These are phyloP conservation scores for Hyles vespertilio DNA, from an alignment of 1,140 invertebrate genomes.

Conservation along the genomic window DNA sequence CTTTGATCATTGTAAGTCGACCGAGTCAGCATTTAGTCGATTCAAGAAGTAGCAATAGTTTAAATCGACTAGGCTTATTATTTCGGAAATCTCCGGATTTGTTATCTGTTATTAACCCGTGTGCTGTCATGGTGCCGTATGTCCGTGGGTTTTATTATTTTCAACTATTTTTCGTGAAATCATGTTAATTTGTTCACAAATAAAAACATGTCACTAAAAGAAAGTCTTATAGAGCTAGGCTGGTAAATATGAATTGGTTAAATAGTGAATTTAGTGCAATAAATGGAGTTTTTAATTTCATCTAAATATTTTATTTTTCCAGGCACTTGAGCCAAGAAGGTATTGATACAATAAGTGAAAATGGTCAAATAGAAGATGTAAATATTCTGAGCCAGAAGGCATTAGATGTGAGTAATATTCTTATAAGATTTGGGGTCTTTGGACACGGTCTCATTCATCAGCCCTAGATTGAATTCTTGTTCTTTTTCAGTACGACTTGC, in stretches of 20 bases:
- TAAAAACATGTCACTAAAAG: conserved; percentile 64
- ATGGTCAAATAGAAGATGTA: conserved; percentile 79
- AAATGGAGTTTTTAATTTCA: conserved; percentile 10
- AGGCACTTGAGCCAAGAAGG: conserved; percentile 84
- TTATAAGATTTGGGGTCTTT: conserved; percentile 13
- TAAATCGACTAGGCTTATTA: too few species aligned
- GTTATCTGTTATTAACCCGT: conserved; percentile 13
- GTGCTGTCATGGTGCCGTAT: conserved; percentile 36
- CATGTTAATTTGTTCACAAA: conserved; percentile 46
- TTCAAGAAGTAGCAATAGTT: too few species aligned
- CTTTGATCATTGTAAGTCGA: too few species aligned
- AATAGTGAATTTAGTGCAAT: conserved; percentile 5
- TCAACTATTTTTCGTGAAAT: conserved; percentile 38
- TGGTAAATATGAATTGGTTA: conserved; percentile 70
- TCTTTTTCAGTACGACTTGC: conserved; percentile 84
- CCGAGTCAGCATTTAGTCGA: too few species aligned
- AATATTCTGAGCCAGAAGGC: conserved; percentile 81
- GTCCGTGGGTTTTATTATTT: conserved; percentile 32
- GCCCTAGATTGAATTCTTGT: conserved; percentile 18
- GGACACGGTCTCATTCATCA: conserved; percentile 5
- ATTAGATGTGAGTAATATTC: conserved; percentile 81
- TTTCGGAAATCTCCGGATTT: not conserved
- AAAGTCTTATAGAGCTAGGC: conserved; percentile 76
- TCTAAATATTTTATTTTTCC: conserved; percentile 54
- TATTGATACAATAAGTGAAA: conserved; percentile 79